Conservation (phyloP, 2,797 vertebrate genomes). For the Intellagama lesueurii region DNA sequence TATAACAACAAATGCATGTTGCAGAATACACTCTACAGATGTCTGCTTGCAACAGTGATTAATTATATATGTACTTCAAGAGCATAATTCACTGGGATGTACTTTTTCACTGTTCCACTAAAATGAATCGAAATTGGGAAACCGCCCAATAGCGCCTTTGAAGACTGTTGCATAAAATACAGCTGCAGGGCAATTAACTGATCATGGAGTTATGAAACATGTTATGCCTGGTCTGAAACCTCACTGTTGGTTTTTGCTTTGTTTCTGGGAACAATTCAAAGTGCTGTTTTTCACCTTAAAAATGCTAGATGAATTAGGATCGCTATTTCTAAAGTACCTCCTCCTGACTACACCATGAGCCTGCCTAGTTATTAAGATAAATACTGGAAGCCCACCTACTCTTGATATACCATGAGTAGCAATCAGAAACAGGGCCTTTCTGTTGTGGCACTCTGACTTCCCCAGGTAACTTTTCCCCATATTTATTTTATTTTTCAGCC, state of each 20-base stretch:
- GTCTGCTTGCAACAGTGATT: not conserved
- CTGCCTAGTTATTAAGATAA: not conserved
- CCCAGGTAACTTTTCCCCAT: not conserved
- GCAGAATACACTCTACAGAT: not conserved
- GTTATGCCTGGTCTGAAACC: not conserved
- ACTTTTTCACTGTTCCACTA: not conserved
- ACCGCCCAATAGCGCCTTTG: not conserved
- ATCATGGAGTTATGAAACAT: not conserved
- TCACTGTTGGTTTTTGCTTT: too few species aligned
- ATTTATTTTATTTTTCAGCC: not conserved
- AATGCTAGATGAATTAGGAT: not conserved
- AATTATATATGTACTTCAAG: not conserved
- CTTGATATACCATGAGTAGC: too few species aligned
- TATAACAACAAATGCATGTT: not conserved
- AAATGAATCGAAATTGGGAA: not conserved
- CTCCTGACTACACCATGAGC: not conserved
- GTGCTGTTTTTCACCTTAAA: not conserved
- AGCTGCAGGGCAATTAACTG: not conserved
- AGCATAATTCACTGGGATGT: not conserved
- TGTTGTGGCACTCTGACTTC: not conserved
- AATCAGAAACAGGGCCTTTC: not conserved
- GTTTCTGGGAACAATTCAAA: not conserved
- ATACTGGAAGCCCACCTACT: too few species aligned
- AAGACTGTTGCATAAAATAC: not conserved
- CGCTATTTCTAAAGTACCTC: not conserved